Evolutionary conservation across 2,113 vertebrate genomes (phyloP).

Genomic region (Indicator maculatus): DNA sequence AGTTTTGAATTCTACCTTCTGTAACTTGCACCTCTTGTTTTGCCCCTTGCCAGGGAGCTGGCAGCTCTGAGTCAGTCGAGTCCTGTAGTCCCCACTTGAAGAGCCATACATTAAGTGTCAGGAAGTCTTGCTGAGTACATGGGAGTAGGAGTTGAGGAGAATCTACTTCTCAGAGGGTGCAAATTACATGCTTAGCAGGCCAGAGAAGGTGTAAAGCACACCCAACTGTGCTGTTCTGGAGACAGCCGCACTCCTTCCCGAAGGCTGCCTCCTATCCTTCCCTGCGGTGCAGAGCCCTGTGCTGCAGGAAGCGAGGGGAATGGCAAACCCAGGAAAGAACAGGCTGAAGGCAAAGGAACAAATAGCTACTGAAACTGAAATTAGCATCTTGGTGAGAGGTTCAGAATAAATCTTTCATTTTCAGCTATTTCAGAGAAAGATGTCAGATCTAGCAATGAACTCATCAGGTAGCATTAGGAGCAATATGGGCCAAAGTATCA

Average conservation of each 20-base stretch:
- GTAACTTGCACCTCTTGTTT: neutral
- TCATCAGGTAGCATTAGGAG: neutral
- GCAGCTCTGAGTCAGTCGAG: neutral
- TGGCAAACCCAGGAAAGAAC: neutral
- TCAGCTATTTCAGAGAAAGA: neutral
- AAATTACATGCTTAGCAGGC: neutral
- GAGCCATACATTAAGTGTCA: neutral
- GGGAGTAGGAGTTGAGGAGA: neutral
- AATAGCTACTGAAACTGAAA: constrained; percentile 20
- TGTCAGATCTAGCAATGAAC: neutral
- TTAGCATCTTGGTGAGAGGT: constrained; percentile 1
- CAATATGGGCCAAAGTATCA: neutral
- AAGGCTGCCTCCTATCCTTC: neutral
- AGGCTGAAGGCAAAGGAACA: neutral
- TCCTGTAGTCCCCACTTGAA: accelerated
- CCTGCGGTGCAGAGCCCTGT: accelerated
- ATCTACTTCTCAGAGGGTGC: neutral
- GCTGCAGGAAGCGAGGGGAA: accelerated
- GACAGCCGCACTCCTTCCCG: neutral
- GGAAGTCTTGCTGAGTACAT: neutral
- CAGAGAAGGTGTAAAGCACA: constrained; percentile 1
- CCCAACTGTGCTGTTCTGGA: neutral
- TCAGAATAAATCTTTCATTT: constrained; percentile 12
- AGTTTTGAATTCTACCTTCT: neutral
- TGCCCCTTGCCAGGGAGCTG: neutral